Percentiles rank a stretch among this genome's conserved stretches.
phyloP scores from a whole-genome alignment of 2,888 invertebrate species.

The Stictocephala bisonia region DNA sequence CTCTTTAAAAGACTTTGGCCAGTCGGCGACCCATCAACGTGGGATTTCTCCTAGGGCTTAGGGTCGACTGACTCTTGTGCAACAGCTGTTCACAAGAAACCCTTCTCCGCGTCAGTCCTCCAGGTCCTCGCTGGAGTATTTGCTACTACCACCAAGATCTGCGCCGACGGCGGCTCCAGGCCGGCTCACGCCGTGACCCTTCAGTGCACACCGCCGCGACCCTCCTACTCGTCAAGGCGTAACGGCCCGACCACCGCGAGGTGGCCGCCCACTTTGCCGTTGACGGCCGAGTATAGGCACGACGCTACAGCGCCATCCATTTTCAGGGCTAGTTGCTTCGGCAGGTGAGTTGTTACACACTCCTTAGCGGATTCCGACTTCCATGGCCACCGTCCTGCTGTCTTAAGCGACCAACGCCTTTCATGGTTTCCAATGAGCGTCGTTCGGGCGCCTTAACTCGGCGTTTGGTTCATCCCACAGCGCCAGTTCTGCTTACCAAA shows the following conservation, averaged over 20 bases:
- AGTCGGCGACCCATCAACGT: constrained; percentile 48
- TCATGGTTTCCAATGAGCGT: constrained; percentile 72
- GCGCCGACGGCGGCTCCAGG: constrained; percentile 69
- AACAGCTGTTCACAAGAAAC: constrained; percentile 74
- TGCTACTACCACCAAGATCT: constrained; percentile 74
- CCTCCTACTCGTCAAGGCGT: constrained; percentile 72
- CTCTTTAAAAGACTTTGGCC: too few relatives aligned
- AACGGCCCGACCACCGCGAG: constrained; percentile 60
- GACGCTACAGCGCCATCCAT: constrained; percentile 73
- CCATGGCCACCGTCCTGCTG: too few relatives aligned
- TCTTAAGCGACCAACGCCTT: constrained; percentile 74
- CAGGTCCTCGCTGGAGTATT: constrained; percentile 70
- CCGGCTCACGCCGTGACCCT: constrained; percentile 69
- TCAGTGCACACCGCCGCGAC: constrained; percentile 67
- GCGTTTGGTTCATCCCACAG: constrained; percentile 71
- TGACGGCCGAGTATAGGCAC: constrained; percentile 58
- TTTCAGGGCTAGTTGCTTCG: constrained; percentile 72
- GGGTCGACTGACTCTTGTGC: constrained; percentile 71
- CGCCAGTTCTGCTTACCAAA: constrained; percentile 68
- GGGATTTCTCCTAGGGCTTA: constrained; percentile 64
- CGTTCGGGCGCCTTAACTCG: constrained; percentile 73
- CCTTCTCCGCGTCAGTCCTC: constrained; percentile 72
- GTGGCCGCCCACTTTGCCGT: constrained; percentile 57
- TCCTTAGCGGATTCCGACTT: constrained; percentile 73
- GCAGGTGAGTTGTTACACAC: constrained; percentile 69